phyloP scores from a whole-genome alignment of 2,113 vertebrate species.

The Agelaius phoeniceus region DNA sequence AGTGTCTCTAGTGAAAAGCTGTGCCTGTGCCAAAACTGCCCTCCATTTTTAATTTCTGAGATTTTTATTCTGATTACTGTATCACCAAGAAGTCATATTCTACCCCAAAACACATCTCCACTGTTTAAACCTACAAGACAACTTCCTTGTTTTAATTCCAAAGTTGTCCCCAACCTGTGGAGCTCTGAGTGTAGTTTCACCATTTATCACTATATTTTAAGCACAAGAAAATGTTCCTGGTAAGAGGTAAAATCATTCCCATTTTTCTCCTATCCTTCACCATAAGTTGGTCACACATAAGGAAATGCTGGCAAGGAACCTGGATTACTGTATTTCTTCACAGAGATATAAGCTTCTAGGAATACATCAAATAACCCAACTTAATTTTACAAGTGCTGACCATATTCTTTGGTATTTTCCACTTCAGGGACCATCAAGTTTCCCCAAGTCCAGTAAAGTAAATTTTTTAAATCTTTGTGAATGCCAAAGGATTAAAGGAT shows the following conservation, averaged over 20 bases:
- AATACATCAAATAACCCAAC: background rate
- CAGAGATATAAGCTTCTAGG: background rate
- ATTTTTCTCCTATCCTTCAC: background rate
- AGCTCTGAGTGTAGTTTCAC: background rate
- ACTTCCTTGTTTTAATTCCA: background rate
- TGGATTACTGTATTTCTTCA: background rate
- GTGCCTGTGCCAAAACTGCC: background rate
- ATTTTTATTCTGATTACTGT: background rate
- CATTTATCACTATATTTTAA: background rate
- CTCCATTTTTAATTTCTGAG: background rate
- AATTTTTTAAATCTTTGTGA: background rate
- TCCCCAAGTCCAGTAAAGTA: background rate
- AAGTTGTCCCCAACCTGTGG: background rate
- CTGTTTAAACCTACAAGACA: background rate
- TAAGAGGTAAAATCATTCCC: background rate
- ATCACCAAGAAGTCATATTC: background rate
- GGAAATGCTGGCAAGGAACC: background rate
- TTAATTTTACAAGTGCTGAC: conserved; percentile 25
- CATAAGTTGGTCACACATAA: background rate
- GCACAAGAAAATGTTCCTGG: background rate
- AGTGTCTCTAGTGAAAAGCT: background rate
- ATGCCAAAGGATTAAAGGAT: conserved; percentile 23
- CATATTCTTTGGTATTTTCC: background rate
- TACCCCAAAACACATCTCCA: background rate
- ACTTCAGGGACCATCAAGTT: background rate